Conservation (phyloP, 2,888 invertebrate species). For the Sympetrum striolatum region DNA sequence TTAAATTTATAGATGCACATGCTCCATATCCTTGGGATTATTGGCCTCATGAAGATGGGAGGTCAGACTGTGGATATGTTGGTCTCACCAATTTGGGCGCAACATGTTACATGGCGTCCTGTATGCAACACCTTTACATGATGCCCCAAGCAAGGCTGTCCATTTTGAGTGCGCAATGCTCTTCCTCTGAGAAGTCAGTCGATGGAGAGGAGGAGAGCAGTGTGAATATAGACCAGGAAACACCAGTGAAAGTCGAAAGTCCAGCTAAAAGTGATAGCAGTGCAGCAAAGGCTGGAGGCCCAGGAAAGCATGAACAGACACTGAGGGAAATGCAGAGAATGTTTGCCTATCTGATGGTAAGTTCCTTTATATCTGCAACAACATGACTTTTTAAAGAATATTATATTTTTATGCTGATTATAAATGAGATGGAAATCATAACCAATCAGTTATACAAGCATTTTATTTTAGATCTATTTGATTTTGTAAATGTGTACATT, state of each 20-base stretch:
- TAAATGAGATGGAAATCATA: no score
- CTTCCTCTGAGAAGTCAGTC: conserved; percentile 13
- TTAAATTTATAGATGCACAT: conserved; percentile 67
- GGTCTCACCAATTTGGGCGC: conserved; percentile 94
- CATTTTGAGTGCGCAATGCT: conserved; percentile 77
- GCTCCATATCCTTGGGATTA: conserved; percentile 95
- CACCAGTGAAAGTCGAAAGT: not conserved
- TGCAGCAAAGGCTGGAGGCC: conserved; percentile 58
- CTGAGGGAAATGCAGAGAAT: conserved; percentile 88
- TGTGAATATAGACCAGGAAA: not conserved
- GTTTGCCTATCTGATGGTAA: conserved; percentile 89
- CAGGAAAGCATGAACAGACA: conserved; percentile 80
- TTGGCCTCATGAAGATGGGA: conserved; percentile 95
- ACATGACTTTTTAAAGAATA: no score
- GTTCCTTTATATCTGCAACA: conserved; percentile 44
- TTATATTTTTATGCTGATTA: no score
- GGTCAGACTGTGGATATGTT: conserved; percentile 93
- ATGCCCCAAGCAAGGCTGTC: conserved; percentile 92
- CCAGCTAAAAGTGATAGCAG: conserved; percentile 53
- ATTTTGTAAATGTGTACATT: no score
- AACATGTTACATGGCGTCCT: conserved; percentile 97
- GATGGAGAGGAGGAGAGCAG: not conserved
- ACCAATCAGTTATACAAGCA: no score
- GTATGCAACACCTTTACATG: conserved; percentile 97
- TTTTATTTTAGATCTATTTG: no score